Conservation (phyloP, 2,797 vertebrate genomes). For the Dromococcyx pavoninus region DNA sequence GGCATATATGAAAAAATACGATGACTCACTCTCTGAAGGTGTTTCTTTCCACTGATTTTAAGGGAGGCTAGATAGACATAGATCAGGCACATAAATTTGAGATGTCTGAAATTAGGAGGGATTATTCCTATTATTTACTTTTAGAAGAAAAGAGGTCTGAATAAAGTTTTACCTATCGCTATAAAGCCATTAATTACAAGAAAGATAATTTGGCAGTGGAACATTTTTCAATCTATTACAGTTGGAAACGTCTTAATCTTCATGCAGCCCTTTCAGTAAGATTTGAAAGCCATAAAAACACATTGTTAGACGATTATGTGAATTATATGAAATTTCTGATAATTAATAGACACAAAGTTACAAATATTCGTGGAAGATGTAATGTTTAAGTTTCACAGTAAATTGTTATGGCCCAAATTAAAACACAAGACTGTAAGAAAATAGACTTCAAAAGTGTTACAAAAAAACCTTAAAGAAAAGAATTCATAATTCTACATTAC, state of each 20-base stretch:
- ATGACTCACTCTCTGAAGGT: background rate
- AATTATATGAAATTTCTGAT: background rate
- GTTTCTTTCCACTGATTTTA: background rate
- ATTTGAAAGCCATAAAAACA: background rate
- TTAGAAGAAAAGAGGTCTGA: background rate
- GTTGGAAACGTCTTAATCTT: conserved; percentile 6
- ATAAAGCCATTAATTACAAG: background rate
- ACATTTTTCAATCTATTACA: background rate
- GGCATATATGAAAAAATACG: background rate
- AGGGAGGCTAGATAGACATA: background rate
- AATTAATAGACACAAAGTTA: background rate
- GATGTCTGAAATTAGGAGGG: background rate
- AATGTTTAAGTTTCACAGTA: background rate
- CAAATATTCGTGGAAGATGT: background rate
- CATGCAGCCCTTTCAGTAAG: background rate
- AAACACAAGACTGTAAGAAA: background rate
- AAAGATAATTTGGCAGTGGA: background rate
- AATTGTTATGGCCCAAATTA: background rate
- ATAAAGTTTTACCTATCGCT: background rate
- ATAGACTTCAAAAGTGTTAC: background rate
- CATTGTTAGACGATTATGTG: background rate
- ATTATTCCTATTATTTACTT: background rate
- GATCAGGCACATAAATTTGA: background rate
- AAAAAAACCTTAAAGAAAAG: background rate
- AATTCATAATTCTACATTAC: background rate